Evolutionary conservation across 1,140 invertebrate genomes (phyloP).

Genomic region (Drosophila bocki): DNA sequence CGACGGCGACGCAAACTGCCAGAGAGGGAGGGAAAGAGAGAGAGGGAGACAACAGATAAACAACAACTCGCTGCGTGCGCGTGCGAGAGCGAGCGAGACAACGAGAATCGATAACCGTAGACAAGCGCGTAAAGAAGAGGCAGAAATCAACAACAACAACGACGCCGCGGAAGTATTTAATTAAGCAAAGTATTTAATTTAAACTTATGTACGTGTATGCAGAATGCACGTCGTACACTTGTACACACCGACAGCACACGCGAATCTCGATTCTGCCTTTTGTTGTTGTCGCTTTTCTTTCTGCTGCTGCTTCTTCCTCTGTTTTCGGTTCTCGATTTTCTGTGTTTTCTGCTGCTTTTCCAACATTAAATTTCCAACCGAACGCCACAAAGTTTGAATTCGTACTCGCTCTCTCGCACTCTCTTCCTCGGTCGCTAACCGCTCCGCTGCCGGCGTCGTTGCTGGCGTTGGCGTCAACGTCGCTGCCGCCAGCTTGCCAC

Average conservation of each 20-base stretch:
- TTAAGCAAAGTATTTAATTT: conserved; percentile 81
- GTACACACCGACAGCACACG: conserved; percentile 44
- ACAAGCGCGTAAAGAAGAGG: conserved; percentile 50
- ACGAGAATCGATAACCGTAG: conserved; percentile 58
- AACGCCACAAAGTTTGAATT: conserved; percentile 76
- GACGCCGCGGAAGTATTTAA: conserved; percentile 79
- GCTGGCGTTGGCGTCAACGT: background rate
- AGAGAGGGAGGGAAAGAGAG: conserved; percentile 23
- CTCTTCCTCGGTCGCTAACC: conserved; percentile 11
- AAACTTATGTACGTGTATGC: conserved; percentile 70
- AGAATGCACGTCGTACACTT: conserved; percentile 56
- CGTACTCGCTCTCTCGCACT: conserved; percentile 53
- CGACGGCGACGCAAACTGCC: conserved; percentile 28
- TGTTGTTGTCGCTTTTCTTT: conserved; percentile 60
- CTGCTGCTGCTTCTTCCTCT: conserved; percentile 23
- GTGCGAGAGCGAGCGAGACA: conserved; percentile 47
- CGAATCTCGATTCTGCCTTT: conserved; percentile 52
- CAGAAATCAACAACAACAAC: conserved; percentile 45
- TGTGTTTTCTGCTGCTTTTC: conserved; percentile 42
- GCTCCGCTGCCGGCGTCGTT: conserved; percentile 11
- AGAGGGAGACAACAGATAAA: conserved; percentile 47
- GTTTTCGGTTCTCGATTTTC: conserved; percentile 30
- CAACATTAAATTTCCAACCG: conserved; percentile 68
- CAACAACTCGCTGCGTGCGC: conserved; percentile 37
- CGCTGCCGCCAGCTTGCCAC: conserved; percentile 9